Conservation (phyloP, 2,888 invertebrate genomes). For the Ernsta delagoae region DNA sequence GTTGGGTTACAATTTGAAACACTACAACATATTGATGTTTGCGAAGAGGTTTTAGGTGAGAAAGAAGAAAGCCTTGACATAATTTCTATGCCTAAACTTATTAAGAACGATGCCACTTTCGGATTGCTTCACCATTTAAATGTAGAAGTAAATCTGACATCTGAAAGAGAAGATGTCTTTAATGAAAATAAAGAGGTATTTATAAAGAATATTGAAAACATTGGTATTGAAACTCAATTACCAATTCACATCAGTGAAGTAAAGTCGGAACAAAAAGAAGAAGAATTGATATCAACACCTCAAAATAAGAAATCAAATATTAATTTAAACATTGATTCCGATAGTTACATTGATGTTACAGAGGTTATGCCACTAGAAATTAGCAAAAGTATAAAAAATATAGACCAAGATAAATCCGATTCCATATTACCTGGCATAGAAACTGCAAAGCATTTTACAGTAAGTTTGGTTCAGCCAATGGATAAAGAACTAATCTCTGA, state of each 20-base stretch:
- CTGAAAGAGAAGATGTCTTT: slow-evolving; percentile 56
- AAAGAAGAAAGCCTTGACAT: slow-evolving; percentile 55
- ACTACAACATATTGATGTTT: slow-evolving; percentile 62
- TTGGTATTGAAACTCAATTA: slow-evolving; percentile 53
- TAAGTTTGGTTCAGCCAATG: slow-evolving; percentile 76
- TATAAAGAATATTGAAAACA: slow-evolving; percentile 49
- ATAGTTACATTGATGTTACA: slow-evolving; percentile 50
- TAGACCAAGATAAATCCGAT: slow-evolving; percentile 43
- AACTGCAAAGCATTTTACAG: slow-evolving; percentile 79
- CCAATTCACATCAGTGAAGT: slow-evolving; percentile 74
- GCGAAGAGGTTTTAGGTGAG: slow-evolving; percentile 57
- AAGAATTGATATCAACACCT: slow-evolving; percentile 48
- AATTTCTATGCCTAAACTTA: slow-evolving; percentile 45
- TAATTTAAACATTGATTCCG: slow-evolving; percentile 54
- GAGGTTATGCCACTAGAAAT: slow-evolving; percentile 54
- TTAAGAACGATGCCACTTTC: slow-evolving; percentile 51
- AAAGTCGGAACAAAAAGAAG: slow-evolving; percentile 68
- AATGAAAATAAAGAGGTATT: slow-evolving; percentile 32
- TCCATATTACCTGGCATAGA: slow-evolving; percentile 45
- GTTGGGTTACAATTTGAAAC: slow-evolving; percentile 73
- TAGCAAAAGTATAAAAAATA: slow-evolving; percentile 54
- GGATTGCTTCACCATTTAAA: slow-evolving; percentile 58
- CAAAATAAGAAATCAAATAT: slow-evolving; percentile 46
- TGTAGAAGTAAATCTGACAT: slow-evolving; percentile 53
- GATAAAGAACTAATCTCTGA: slow-evolving; percentile 71